A percentile compares a stretch with the other conserved stretches of the same genome.
Evolutionary conservation across 2,113 vertebrate genomes (phyloP).

Genomic region (Pavo muticus): DNA sequence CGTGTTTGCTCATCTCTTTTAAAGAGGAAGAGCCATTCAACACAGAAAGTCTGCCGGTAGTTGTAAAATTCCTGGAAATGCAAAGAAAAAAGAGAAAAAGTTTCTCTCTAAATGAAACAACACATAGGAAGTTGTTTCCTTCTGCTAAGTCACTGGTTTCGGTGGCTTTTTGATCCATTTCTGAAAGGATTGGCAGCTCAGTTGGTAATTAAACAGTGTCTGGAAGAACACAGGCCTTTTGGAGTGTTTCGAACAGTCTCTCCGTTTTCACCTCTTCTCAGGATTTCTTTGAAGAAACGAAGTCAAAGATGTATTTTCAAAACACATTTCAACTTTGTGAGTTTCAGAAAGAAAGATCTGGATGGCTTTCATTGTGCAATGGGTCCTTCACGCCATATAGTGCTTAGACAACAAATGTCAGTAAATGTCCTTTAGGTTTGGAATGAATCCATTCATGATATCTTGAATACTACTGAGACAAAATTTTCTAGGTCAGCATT

Average conservation of each 20-base stretch:
- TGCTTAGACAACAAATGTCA: background rate
- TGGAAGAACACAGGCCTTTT: conserved; percentile 51
- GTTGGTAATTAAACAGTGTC: conserved; percentile 51
- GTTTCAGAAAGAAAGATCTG: conserved; percentile 22
- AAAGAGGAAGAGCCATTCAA: background rate
- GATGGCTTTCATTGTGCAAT: background rate
- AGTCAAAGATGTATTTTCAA: conserved; percentile 56
- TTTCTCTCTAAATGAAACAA: conserved; percentile 36
- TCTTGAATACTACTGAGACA: background rate
- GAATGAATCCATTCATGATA: background rate
- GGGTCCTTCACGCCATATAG: background rate
- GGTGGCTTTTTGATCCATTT: conserved; percentile 63
- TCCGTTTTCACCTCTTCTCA: conserved; percentile 37
- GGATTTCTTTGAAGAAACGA: conserved; percentile 61
- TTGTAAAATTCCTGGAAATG: conserved; percentile 44
- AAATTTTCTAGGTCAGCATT: background rate
- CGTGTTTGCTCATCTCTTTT: background rate
- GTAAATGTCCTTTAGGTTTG: background rate
- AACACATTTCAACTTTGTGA: conserved; percentile 20
- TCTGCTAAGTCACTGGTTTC: conserved; percentile 66
- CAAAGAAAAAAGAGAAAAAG: conserved; percentile 8
- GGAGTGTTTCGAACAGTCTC: conserved; percentile 38
- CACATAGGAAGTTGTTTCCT: conserved; percentile 21
- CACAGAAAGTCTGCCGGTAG: background rate
- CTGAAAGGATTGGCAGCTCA: conserved; percentile 57